Base-by-base conservation (phyloP, 2,113 vertebrate species). In the Alethe diademata region DNA sequence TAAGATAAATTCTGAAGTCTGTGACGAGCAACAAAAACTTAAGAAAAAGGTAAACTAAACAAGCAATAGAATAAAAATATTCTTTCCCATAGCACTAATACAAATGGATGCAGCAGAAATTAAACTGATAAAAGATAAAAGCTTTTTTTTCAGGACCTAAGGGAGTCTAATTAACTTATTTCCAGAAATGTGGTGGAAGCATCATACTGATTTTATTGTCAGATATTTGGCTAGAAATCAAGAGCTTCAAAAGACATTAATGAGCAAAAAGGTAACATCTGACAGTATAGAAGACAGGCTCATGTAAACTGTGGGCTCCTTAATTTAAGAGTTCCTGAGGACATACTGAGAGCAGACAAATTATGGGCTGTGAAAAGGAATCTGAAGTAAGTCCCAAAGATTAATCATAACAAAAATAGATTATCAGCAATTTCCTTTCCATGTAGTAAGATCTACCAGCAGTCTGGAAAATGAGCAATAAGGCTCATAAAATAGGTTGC, bases 221-320 rank as follows among this genome's bases (percentile, higher is more conserved):
- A 96, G 79, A 86, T 93, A 94, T 73, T 96, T 97, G 96, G 94
- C 96, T 92, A 87, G 64, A 94, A 96, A 81, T 93, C 95, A 95
- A 95, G 66, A 87, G 70, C 64, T 94, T 95, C 86, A 92, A 78
- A 96, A 93, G 62, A 58, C n/a, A 28, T 87, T 78, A 94, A 91
- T 74, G 51, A 40, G 23, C 35, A 23, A 78, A 93, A 86, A 86
- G 53, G 67, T 82, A 94, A 85, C 61, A 87, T 76, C 76, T 96
- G 87, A 81, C 3, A 5, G 54, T 71, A 61, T 54, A 80, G 78
- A 42, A 93, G 83, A 90, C 75, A 94, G 61, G n/a, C 51, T 96
- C 62, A 35, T 60, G 66, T 74, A 67, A 95, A 71, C n/a, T 74
- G 31, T 66, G 61, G 18, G 22, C 45, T 90, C 24, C 62, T 93